phyloP scores from a whole-genome alignment of 2,113 vertebrate genomes.

The Oryzias celebensis region DNA sequence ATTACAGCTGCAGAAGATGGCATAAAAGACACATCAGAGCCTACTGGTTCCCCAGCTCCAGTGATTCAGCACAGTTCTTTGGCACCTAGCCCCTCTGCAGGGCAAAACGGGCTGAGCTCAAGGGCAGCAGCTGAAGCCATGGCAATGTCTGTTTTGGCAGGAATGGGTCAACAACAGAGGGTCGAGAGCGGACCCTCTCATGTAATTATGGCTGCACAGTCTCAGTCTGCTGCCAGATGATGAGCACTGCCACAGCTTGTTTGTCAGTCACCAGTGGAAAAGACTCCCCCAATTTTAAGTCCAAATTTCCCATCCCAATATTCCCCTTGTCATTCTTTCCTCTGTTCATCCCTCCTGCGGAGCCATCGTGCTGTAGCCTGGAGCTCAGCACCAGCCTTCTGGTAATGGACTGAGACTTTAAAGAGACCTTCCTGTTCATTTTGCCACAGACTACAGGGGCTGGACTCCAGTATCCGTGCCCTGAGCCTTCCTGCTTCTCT shows the following conservation, averaged over 20 bases:
- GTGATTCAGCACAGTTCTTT: conserved; percentile 94
- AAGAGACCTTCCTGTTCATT: conserved; percentile 76
- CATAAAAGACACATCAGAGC: conserved; percentile 89
- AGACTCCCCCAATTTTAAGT: conserved; percentile 31
- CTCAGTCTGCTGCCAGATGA: conserved; percentile 96
- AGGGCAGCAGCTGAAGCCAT: conserved; percentile 93
- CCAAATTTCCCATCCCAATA: conserved; percentile 24
- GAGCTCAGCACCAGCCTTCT: conserved; percentile 77
- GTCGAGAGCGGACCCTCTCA: conserved; percentile 79
- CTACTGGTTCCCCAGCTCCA: conserved; percentile 86
- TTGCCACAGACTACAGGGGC: conserved; percentile 81
- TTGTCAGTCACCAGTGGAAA: conserved; percentile 43
- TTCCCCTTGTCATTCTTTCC: conserved; percentile 27
- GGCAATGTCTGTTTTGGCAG: conserved; percentile 93
- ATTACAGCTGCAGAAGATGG: conserved; percentile 83
- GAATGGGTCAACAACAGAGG: conserved; percentile 92
- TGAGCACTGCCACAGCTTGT: conserved; percentile 67
- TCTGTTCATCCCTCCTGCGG: conserved; percentile 45
- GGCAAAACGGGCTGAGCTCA: conserved; percentile 85
- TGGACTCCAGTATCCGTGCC: conserved; percentile 72
- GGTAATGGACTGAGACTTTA: conserved; percentile 74
- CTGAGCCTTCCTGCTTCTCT: conserved; percentile 23
- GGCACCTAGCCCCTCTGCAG: conserved; percentile 74
- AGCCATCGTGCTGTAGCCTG: conserved; percentile 67
- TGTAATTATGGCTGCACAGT: conserved; percentile 88